phyloP scores from a whole-genome alignment of 2,888 invertebrate genomes.

The Drosophila nr. perissopoda region DNA sequence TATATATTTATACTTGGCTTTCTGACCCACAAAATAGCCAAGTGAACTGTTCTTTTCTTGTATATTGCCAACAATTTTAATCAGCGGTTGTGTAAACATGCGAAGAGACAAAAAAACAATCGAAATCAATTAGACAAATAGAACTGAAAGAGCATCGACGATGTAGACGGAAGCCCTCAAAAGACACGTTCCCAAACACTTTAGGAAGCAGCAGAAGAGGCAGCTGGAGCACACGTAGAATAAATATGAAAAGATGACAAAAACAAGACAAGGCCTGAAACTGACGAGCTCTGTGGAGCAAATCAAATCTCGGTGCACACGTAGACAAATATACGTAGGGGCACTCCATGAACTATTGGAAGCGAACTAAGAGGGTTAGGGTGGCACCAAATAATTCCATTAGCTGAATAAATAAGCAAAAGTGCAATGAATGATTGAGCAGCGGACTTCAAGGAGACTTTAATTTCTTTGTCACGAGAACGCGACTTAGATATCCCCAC shows the following conservation, averaged over 20 bases:
- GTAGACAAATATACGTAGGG: constrained; percentile 43
- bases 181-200: constrained; percentile 53
- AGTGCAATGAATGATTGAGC: constrained; percentile 75
- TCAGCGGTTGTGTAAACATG: constrained; percentile 19
- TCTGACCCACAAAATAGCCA: not conserved
- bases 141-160: constrained; percentile 27
- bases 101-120: constrained; percentile 35
- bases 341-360: constrained; percentile 15
- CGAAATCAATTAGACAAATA: constrained; percentile 57
- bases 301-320: constrained; percentile 55
- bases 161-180: constrained; percentile 30
- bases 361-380: not conserved
- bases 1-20: not conserved
- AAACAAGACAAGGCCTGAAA: constrained; percentile 18
- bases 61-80: constrained; percentile 3
- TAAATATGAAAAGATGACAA: constrained; percentile 57
- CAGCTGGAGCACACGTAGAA: constrained; percentile 34
- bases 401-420: constrained; percentile 83
- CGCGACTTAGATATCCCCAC: constrained; percentile 4
- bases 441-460: constrained; percentile 43
- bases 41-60: not conserved
- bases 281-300: constrained; percentile 17
- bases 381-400: constrained; percentile 80
- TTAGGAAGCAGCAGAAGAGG: not conserved
- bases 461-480: constrained; percentile 46